These are phyloP conservation scores for Dissostichus mawsoni DNA, from an alignment of 2,113 vertebrate genomes.

Conservation along the genomic window DNA sequence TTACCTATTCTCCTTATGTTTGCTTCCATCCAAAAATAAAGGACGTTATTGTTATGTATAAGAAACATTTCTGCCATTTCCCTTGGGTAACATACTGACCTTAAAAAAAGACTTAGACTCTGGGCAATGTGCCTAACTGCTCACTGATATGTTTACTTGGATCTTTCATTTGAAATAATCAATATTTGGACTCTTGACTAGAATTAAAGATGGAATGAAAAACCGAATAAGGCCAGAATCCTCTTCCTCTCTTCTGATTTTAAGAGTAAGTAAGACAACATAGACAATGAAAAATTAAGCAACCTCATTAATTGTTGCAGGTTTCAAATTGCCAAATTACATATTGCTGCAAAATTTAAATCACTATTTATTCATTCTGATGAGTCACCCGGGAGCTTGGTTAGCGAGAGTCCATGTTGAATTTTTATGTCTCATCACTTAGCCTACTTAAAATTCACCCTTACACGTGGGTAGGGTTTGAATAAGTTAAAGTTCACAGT, in stretches of 20 bases:
- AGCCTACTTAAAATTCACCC: constrained; percentile 40
- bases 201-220: constrained; percentile 33
- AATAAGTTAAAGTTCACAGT: constrained; percentile 21
- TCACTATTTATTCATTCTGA: constrained; percentile 20
- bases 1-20: not conserved
- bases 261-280: not conserved
- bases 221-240: not conserved
- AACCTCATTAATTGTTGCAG: not conserved
- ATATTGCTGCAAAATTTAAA: not conserved
- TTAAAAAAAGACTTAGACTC: not conserved
- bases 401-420: constrained; percentile 31
- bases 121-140: constrained; percentile 1
- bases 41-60: not conserved
- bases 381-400: constrained; percentile 39
- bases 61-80: not conserved
- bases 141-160: constrained; percentile 16
- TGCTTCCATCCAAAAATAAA: constrained; percentile 13
- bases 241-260: constrained; percentile 1
- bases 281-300: not conserved
- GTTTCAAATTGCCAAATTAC: constrained; percentile 35
- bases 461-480: constrained; percentile 11
- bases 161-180: constrained; percentile 46
- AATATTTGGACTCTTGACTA: constrained; percentile 12
- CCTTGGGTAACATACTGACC: not conserved
- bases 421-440: constrained; percentile 54